Evolutionary conservation across 2,113 vertebrate species (phyloP).

Genomic region (Alethe diademata): DNA sequence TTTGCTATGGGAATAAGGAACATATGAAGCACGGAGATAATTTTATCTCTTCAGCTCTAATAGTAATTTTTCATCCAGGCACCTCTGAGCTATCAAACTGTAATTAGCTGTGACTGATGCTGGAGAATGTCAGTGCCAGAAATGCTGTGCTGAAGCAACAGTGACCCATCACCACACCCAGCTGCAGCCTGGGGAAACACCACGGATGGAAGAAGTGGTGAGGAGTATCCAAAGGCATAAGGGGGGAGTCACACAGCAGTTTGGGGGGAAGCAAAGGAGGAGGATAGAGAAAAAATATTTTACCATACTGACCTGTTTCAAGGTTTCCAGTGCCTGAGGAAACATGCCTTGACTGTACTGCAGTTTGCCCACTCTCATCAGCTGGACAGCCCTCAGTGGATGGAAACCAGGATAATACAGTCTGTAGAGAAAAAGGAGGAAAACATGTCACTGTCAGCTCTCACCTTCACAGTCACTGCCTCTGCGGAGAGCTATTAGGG

Average conservation of each 20-base stretch:
- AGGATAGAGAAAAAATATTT: background rate
- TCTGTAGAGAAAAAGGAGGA: slow-evolving; percentile 69
- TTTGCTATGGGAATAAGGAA: background rate
- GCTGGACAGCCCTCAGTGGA: slow-evolving; percentile 86
- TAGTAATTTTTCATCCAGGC: slow-evolving; percentile 34
- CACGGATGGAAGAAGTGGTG: background rate
- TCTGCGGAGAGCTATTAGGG: background rate
- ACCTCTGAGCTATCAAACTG: slow-evolving; percentile 4
- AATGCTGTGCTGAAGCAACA: background rate
- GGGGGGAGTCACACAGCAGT: rapidly evolving
- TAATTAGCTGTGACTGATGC: slow-evolving; percentile 40
- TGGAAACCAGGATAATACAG: slow-evolving; percentile 85
- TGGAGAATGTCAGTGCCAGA: background rate
- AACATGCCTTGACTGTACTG: slow-evolving; percentile 82
- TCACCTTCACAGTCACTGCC: slow-evolving; percentile 30
- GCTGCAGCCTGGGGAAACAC: background rate
- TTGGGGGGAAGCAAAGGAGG: rapidly evolving
- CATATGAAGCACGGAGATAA: background rate
- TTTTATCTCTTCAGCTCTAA: background rate
- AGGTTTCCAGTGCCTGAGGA: slow-evolving; percentile 81
- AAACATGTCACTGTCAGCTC: slow-evolving; percentile 30
- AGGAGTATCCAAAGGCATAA: background rate
- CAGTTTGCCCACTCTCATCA: slow-evolving; percentile 90
- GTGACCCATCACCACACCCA: background rate
- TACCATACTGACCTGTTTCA: slow-evolving; percentile 82